Evolutionary conservation across 2,797 vertebrate species (phyloP).

Genomic region (Sebastiscus albofasciatus): DNA sequence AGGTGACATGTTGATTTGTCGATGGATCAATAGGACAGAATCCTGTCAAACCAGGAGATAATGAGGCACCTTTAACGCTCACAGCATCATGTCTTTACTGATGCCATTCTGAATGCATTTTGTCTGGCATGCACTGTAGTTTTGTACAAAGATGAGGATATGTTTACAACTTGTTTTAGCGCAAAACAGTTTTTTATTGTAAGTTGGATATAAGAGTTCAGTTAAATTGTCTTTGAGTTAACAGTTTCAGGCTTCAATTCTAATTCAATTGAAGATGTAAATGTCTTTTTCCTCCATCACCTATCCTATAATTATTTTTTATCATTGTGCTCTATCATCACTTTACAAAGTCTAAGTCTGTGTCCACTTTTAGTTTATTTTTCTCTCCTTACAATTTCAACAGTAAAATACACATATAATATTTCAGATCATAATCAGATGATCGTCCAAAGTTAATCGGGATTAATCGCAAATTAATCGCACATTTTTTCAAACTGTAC

Average conservation of each 20-base stretch:
- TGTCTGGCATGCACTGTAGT: background rate
- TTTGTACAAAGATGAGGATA: background rate
- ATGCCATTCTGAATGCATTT: background rate
- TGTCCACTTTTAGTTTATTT: rapidly evolving
- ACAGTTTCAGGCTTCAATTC: background rate
- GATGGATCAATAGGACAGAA: slow-evolving; percentile 44
- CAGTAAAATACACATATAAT: no score
- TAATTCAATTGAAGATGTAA: background rate
- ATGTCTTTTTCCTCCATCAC: background rate
- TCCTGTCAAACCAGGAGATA: slow-evolving; percentile 13
- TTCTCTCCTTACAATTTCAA: no score
- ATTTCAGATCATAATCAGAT: no score
- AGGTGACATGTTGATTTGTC: slow-evolving; percentile 40
- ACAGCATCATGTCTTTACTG: background rate
- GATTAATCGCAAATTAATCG: no score
- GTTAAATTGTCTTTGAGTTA: background rate
- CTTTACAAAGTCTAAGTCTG: no score
- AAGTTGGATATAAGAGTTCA: background rate
- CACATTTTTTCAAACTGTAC: no score
- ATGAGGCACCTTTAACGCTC: background rate
- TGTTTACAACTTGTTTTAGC: background rate
- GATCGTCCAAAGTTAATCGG: no score
- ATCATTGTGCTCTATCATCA: no score
- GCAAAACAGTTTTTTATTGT: background rate
- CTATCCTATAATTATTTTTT: no score